These are phyloP conservation scores for Ctenopoma kingsleyae DNA, from an alignment of 2,797 vertebrate genomes.

Conservation along the genomic window DNA sequence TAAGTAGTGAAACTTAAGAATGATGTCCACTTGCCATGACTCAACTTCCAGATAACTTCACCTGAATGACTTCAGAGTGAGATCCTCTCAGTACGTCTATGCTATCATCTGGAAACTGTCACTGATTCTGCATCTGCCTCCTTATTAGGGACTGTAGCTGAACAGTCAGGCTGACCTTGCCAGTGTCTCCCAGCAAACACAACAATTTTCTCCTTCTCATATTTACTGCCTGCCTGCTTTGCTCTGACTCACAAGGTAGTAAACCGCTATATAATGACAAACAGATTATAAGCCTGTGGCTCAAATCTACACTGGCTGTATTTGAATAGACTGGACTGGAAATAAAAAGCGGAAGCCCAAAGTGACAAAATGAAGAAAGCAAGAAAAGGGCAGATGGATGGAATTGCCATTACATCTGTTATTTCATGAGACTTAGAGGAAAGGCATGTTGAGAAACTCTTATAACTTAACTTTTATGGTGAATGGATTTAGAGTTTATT, in stretches of 20 bases:
- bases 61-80: too few species aligned
- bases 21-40: too few species aligned
- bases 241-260: conserved; percentile 62
- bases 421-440: conserved; percentile 65
- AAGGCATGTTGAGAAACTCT: conserved; percentile 66
- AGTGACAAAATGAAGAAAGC: conserved; percentile 54
- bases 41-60: too few species aligned
- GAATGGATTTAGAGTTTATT: conserved; percentile 32
- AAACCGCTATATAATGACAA: conserved; percentile 73
- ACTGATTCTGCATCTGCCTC: conserved; percentile 57
- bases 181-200: conserved; percentile 56
- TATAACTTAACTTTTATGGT: conserved; percentile 66
- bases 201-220: conserved; percentile 61
- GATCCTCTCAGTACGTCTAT: conserved; percentile 22
- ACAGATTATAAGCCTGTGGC: conserved; percentile 53
- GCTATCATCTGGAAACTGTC: conserved; percentile 39
- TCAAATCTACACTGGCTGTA: conserved; percentile 50
- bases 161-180: conserved; percentile 67
- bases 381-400: conserved; percentile 65
- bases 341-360: conserved; percentile 62
- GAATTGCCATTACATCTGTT: conserved; percentile 70
- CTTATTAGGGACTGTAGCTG: conserved; percentile 63
- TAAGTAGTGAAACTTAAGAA: too few species aligned
- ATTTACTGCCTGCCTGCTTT: conserved; percentile 34
- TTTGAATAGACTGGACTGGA: conserved; percentile 27